Conservation (phyloP, 2,888 invertebrate species). For the Thalpophila matura region DNA sequence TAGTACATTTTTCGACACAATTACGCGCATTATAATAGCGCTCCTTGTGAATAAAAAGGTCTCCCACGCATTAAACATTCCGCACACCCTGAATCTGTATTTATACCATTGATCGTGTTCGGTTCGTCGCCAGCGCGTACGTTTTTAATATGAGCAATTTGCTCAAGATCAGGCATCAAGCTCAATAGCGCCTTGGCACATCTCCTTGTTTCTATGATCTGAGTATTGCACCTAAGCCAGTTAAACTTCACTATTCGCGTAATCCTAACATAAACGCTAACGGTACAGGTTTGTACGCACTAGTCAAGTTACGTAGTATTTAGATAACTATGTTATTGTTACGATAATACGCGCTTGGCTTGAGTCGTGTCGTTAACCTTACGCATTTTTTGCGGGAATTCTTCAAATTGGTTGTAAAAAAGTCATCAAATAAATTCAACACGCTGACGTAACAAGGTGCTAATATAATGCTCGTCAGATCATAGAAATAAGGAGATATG, state of each 20-base stretch:
- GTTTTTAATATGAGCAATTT: too few relatives aligned
- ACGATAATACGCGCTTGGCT: conserved; percentile 4
- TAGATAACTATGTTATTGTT: conserved; percentile 27
- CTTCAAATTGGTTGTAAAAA: conserved; percentile 1
- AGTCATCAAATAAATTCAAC: conserved; percentile 6
- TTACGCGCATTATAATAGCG: too few relatives aligned
- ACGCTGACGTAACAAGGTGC: neutral
- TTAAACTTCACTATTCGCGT: conserved; percentile 15
- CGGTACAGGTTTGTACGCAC: conserved; percentile 24
- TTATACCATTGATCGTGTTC: too few relatives aligned
- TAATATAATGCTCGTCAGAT: neutral
- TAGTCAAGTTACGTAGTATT: conserved; percentile 29
- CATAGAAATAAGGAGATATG: neutral
- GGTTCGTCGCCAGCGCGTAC: too few relatives aligned
- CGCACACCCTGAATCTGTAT: too few relatives aligned
- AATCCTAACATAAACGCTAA: conserved; percentile 25
- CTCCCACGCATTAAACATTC: too few relatives aligned
- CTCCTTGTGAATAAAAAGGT: too few relatives aligned
- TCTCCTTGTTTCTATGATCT: too few relatives aligned
- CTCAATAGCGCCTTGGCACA: too few relatives aligned
- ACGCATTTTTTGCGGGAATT: conserved; percentile 1
- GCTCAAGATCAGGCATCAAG: too few relatives aligned
- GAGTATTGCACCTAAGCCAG: too few relatives aligned
- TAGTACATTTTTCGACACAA: too few relatives aligned
- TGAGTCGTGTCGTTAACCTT: conserved; percentile 14